Percentiles rank a stretch among this genome's conserved stretches.
Evolutionary conservation across 2,888 invertebrate genomes (phyloP).

Genomic region (Leptinotarsa juncta): DNA sequence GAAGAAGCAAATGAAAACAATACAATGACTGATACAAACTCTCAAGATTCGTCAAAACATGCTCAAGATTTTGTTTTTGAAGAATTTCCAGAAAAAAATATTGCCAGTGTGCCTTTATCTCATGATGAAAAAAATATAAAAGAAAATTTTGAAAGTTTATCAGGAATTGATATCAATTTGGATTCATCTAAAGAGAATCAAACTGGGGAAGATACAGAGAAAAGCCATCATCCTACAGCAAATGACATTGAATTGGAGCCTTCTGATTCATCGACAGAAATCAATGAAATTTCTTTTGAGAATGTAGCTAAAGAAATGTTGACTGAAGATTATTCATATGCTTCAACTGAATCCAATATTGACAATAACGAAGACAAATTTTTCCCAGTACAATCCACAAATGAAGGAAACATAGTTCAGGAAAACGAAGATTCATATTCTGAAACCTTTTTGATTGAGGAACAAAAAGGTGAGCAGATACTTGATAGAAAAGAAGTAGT

Average conservation of each 20-base stretch:
- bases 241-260: neutral
- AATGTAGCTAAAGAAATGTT: constrained; percentile 11
- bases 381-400: neutral
- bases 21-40: too few relatives aligned
- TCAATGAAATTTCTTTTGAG: constrained; percentile 19
- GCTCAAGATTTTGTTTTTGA: too few relatives aligned
- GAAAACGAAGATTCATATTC: constrained; percentile 17
- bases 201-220: neutral
- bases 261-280: constrained; percentile 12
- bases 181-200: neutral
- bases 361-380: constrained; percentile 15
- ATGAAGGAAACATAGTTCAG: constrained; percentile 21
- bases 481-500: constrained; percentile 22
- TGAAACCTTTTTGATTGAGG: constrained; percentile 19
- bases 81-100: neutral
- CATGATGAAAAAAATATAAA: neutral
- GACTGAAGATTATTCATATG: constrained; percentile 27
- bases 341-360: constrained; percentile 25
- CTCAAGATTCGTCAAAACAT: too few relatives aligned
- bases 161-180: neutral
- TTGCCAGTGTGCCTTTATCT: neutral
- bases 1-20: neutral
- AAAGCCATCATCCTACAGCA: neutral
- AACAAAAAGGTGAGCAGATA: constrained; percentile 25
- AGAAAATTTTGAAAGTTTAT: neutral